These are phyloP conservation scores for Conops quadrifasciatus DNA, from an alignment of 2,888 invertebrate species.

Conservation along the genomic window DNA sequence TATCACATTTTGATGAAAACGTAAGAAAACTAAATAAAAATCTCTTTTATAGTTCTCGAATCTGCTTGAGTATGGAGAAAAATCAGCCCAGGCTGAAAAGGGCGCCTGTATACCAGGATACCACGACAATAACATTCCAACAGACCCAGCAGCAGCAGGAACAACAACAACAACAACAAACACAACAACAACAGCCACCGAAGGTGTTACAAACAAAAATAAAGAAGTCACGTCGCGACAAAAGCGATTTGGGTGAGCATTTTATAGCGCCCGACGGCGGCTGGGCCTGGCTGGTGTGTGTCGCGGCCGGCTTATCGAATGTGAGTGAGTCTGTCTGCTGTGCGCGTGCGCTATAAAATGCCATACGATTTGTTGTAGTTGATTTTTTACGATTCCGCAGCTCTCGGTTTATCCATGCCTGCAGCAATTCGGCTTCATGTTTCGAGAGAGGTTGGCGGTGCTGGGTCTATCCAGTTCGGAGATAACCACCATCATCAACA, in stretches of 20 bases:
- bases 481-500: slow-evolving; percentile 77
- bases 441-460: slow-evolving; percentile 71
- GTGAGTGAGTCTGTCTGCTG: slow-evolving; percentile 67
- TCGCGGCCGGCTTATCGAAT: slow-evolving; percentile 77
- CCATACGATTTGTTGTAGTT: not conserved
- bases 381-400: slow-evolving; percentile 61
- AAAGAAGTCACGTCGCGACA: slow-evolving; percentile 63
- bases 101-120: slow-evolving; percentile 48
- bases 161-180: slow-evolving; percentile 40
- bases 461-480: slow-evolving; percentile 73
- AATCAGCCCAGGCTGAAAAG: not conserved
- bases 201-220: slow-evolving; percentile 24
- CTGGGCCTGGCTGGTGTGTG: slow-evolving; percentile 77
- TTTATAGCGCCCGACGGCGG: slow-evolving; percentile 80
- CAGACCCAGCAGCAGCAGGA: slow-evolving; percentile 40
- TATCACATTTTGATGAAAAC: not conserved
- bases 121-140: slow-evolving; percentile 51
- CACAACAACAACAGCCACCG: slow-evolving; percentile 30
- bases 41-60: slow-evolving; percentile 4
- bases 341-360: not conserved
- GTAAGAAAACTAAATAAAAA: not conserved
- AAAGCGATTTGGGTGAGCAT: slow-evolving; percentile 65
- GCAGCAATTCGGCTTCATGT: slow-evolving; percentile 78
- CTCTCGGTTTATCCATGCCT: slow-evolving; percentile 73
- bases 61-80: not conserved